phyloP scores from a whole-genome alignment of 2,797 vertebrate species.

The Anguilla obscura region DNA sequence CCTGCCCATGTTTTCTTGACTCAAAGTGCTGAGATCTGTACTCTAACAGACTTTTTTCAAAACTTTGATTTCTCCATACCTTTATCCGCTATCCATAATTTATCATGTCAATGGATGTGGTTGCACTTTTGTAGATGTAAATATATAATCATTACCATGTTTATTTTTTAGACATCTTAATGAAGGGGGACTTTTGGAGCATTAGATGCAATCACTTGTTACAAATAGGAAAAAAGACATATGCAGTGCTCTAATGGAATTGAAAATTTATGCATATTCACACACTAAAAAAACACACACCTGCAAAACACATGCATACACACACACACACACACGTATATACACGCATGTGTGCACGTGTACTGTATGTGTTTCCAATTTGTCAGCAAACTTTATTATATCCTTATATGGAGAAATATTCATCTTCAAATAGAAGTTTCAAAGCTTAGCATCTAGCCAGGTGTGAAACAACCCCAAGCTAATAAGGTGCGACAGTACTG shows the following conservation, averaged over 20 bases:
- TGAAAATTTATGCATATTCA: background rate
- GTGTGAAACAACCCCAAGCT: background rate
- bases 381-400: background rate
- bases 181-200: background rate
- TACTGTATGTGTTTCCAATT: background rate
- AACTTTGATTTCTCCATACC: slow-evolving; percentile 21
- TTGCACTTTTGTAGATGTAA: slow-evolving; percentile 8
- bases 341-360: background rate
- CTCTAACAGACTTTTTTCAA: slow-evolving; percentile 16
- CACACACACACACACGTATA: background rate
- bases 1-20: background rate
- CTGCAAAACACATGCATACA: background rate
- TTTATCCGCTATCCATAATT: slow-evolving; percentile 14
- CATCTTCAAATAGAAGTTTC: background rate
- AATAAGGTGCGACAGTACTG: background rate
- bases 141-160: slow-evolving; percentile 15
- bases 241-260: background rate
- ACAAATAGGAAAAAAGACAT: background rate
- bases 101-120: slow-evolving; percentile 16
- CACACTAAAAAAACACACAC: too few relatives aligned
- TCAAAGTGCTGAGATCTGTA: slow-evolving; percentile 11
- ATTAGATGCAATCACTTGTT: background rate
- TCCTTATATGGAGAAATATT: background rate
- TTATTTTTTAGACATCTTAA: background rate
- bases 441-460: background rate